A percentile compares a stretch with the other conserved stretches of the same genome.
Conservation (phyloP, 2,113 vertebrate genomes). For the Tichodroma muraria region DNA sequence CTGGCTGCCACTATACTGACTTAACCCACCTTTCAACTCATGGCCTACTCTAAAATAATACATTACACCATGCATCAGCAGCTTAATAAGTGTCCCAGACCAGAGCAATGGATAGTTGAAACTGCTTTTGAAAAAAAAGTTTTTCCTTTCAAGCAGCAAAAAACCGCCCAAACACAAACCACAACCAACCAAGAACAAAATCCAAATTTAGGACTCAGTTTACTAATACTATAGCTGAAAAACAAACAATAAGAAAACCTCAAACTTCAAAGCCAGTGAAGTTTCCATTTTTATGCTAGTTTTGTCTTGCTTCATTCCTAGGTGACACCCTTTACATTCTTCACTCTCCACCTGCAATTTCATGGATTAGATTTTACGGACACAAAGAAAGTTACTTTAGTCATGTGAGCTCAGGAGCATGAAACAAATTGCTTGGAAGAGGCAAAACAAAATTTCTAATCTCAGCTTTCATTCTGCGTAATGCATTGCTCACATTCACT, state of each 20-base stretch:
- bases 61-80: neutral
- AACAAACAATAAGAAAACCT: neutral
- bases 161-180: accelerated
- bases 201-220: neutral
- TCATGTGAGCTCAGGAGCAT: neutral
- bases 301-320: neutral
- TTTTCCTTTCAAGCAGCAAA: neutral
- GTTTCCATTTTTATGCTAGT: neutral
- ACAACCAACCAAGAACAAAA: neutral
- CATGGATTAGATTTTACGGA: neutral
- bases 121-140: neutral
- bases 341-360: neutral
- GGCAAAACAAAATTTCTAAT: neutral
- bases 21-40: neutral
- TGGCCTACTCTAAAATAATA: neutral
- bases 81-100: neutral
- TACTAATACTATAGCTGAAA: neutral
- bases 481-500: neutral
- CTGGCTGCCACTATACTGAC: neutral
- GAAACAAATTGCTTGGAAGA: neutral
- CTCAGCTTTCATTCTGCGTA: neutral
- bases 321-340: neutral
- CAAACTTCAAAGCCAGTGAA: neutral
- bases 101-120: neutral
- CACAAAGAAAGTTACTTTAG: neutral